Base-by-base conservation (phyloP, 2,113 vertebrate species). In the Nerophis lumbriciformis region DNA sequence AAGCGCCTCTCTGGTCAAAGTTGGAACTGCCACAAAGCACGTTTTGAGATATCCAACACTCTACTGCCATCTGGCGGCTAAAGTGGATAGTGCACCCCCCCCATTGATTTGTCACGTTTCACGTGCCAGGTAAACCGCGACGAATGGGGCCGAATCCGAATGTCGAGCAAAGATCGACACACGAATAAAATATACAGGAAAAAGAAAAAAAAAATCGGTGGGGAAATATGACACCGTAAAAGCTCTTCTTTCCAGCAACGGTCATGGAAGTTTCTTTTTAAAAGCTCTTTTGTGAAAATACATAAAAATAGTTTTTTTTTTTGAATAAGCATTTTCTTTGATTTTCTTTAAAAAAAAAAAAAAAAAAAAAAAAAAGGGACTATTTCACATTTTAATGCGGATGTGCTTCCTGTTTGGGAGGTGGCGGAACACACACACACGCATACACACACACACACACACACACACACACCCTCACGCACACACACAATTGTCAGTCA, bases 231-330 rank as follows among this genome's bases (percentile, higher is more conserved):
- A 95, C 94, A 96, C 93, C 88, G 88, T 87, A 93, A 96, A 11
- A 19, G n/a, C 98, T 87, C 85, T 80, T 87, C 79, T 91, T 89
- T 88, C 91, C 91, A 88, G 89, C 87, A 86, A 92, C 92, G 92
- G 89, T 89, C 91, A 94, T 90, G 94, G 93, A 95, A 94, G 94
- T 93, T 94, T 92, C 92, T 96, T 95, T 28, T 93, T 45, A 94
- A 97, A 98, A 98, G 95, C 94, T 93, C 94, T 95, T 96, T 92
- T 92, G 93, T 96, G 95, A 99, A 99, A 99, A 99, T 98, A 96
- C 95, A 94, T 97, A 98, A 95, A 98, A 99, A 98, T 94, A 92
- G 91, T 94, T 94, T 21, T 57, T 92, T 73, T 86, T 92, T 83
- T 73, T 61, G 84, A 85, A 86, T 83, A 77, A 87, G 87, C 49